These are phyloP conservation scores for Hymenochirus boettgeri DNA, from an alignment of 2,113 vertebrate species.

Conservation along the genomic window DNA sequence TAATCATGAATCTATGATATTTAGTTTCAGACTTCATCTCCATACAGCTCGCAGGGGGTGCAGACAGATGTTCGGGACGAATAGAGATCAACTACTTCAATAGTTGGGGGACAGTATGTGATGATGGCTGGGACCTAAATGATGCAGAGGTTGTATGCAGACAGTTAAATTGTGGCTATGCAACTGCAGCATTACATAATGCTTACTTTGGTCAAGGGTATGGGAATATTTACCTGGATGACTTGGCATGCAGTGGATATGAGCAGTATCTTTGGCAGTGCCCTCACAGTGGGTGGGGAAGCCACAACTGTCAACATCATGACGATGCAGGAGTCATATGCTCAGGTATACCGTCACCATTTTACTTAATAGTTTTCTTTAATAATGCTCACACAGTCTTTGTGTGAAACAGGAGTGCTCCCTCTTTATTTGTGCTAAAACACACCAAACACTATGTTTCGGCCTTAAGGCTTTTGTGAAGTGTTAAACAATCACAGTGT, in stretches of 20 bases:
- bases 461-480: too few relatives aligned
- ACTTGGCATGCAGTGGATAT: constrained; percentile 8
- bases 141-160: constrained; percentile 18
- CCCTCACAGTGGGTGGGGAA: neutral
- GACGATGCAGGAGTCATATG: constrained; percentile 29
- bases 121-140: neutral
- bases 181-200: neutral
- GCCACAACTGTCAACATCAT: neutral
- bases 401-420: too few relatives aligned
- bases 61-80: neutral
- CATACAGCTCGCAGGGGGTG: too few relatives aligned
- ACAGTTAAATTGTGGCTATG: constrained; percentile 4
- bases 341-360: too few relatives aligned
- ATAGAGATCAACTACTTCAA: constrained; percentile 5
- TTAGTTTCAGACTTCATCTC: too few relatives aligned
- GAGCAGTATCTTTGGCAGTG: constrained; percentile 7
- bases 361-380: too few relatives aligned
- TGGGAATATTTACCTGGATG: constrained; percentile 9
- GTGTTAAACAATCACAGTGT: too few relatives aligned
- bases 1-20: too few relatives aligned
- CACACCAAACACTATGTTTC: too few relatives aligned
- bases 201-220: constrained; percentile 4
- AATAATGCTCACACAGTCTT: too few relatives aligned
- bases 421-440: too few relatives aligned
- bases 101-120: constrained; percentile 14